Base-by-base conservation (phyloP, 2,797 vertebrate genomes). In the Mastacembelus armatus region DNA sequence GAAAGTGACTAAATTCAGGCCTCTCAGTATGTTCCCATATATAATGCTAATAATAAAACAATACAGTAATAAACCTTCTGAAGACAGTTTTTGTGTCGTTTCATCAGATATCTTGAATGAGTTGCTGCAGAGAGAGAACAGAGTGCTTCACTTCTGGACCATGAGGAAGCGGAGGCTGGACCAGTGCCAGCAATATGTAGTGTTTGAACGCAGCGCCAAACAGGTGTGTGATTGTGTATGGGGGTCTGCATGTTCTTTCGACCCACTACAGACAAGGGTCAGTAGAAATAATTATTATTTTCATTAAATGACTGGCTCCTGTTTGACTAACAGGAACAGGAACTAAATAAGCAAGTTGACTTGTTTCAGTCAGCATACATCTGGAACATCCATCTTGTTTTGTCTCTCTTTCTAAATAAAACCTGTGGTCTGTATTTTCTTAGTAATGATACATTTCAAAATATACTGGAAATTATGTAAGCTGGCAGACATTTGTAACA, bases 131-230 rank as follows among this genome's bases (percentile, higher is more conserved):
- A 94, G 98, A 76, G 98, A 99, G 89, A 99, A 99, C 89, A 92
- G 97, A 80, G 98, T 99, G 40, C 88, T 99, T 48, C 98, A 98
- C 88, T 99, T 98, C 70, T 99, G 98, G 98, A 99, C 98, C 58
- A 96, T 99, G 96, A 94, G 97, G 59, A 99, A 99, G 83, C 91
- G 96, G 24, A 92, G 97, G 60, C 94, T 99, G 69, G 98, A 99
- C 87, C 98, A 99, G 71, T 99, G 98, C 85, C 96, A 99, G 65
- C 96, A 99, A 70, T 98, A 96, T 3, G 96, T 99, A 36, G 96
- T 99, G 70, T 99, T 99, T 83, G 97, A 99, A 84, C 95, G 97
- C 88, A 97, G 97, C 16, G 96, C 96, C 88, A 98, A 98, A 78
- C 96, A 99, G 96, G 98, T 99, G 81, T 39, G 85, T 87, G 22